Evolutionary conservation across 2,888 invertebrate genomes (phyloP).

Genomic region (Eupithecia tripunctaria): DNA sequence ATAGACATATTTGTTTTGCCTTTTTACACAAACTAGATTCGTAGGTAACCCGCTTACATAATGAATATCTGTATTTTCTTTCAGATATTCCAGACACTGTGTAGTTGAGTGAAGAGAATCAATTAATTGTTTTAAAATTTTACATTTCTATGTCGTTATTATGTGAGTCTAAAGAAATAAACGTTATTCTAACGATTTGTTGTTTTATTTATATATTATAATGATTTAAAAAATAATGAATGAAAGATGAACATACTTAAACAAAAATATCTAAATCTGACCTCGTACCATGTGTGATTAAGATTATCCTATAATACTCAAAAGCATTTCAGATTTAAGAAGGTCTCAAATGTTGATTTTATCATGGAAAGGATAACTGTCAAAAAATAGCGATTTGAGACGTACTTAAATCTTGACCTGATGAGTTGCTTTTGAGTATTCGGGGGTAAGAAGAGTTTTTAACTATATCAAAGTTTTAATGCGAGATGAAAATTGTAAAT

Average conservation of each 20-base stretch:
- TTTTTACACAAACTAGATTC: too few relatives aligned
- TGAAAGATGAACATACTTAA: neutral
- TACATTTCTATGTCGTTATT: neutral
- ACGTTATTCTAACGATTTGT: neutral
- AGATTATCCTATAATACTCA: too few relatives aligned
- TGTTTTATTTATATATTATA: neutral
- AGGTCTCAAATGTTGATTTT: too few relatives aligned
- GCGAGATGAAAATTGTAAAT: neutral
- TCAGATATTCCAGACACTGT: neutral
- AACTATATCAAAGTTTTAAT: conserved; percentile 1
- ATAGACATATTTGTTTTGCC: too few relatives aligned
- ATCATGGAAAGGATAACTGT: too few relatives aligned
- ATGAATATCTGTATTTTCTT: neutral
- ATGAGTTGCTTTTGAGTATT: too few relatives aligned
- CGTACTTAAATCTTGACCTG: too few relatives aligned
- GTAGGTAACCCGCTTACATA: too few relatives aligned
- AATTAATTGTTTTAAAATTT: neutral
- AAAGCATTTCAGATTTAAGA: too few relatives aligned
- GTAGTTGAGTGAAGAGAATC: neutral
- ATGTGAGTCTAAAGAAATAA: neutral
- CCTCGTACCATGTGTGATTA: neutral
- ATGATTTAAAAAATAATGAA: neutral
- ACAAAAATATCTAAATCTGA: neutral
- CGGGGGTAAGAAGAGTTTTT: too few relatives aligned
- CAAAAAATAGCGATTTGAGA: too few relatives aligned